Conservation (phyloP, 1,140 invertebrate species). For the Anadara kagoshimensis region DNA sequence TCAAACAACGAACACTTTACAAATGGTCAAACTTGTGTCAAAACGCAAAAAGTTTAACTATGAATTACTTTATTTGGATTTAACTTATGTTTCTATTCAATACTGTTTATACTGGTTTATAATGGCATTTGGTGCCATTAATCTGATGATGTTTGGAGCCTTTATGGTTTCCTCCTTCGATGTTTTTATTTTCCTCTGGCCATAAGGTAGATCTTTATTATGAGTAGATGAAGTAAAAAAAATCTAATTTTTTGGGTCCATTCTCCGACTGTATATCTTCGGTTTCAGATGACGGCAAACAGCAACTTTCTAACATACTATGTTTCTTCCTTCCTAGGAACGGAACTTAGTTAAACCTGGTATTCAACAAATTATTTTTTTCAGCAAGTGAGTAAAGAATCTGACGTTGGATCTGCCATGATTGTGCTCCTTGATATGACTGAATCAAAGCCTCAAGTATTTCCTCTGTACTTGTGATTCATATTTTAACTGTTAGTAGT, state of each 20-base stretch:
- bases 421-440: background rate
- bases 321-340: slow-evolving; percentile 18
- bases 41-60: too few relatives aligned
- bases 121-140: slow-evolving; percentile 20
- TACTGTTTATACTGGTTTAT: slow-evolving; percentile 20
- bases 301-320: background rate
- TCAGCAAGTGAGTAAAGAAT: background rate
- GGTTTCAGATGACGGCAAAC: background rate
- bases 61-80: too few relatives aligned
- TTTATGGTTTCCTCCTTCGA: slow-evolving; percentile 10
- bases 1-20: background rate
- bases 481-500: too few relatives aligned
- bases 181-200: slow-evolving; percentile 5
- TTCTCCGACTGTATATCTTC: background rate
- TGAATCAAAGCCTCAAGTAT: too few relatives aligned
- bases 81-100: too few relatives aligned
- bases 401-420: slow-evolving; percentile 3
- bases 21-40: too few relatives aligned
- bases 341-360: background rate
- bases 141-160: slow-evolving; percentile 22
- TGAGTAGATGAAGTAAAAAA: slow-evolving; percentile 20
- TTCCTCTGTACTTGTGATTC: too few relatives aligned
- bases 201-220: slow-evolving; percentile 19
- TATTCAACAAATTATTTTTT: background rate
- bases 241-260: slow-evolving; percentile 24